Evolutionary conservation across 2,888 invertebrate genomes (phyloP), one percentile per base, ranked within the genome.

Genomic region (Brachypalpus laphriformis): DNA sequence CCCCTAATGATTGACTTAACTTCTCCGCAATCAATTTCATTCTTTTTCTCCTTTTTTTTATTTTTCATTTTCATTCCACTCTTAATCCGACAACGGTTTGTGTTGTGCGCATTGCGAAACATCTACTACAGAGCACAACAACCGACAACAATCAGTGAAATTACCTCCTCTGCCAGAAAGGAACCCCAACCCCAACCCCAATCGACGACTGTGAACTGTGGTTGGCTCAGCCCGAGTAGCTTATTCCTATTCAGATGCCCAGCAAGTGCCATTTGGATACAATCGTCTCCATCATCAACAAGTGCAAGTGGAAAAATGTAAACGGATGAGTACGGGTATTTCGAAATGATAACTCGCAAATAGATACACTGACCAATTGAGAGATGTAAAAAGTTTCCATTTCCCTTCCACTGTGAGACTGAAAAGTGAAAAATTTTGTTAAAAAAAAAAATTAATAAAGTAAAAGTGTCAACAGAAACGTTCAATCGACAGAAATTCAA

Each of bases 261-360:
- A 75, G 81, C 75, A 70, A 85, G 65, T 76, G 70, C 42, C 81
- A 61, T 83, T 70, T 80, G 70, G 80, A 83, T 68, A 80, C 68
- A 74, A 83, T 28, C 74, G 75, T 81, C 75, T 49, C 68, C 81
- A 76, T 81, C 81, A 71, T 81, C 85, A 85, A 85, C 85, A 81
- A 85, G 80, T 85, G 75, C 80, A 85, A 85, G 81, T 85, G 85
- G 85, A 85, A 85, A 80, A 70, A 85, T 85, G 85, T 85, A 71
- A 85, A 76, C 85, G 85, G 85, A 65, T 85, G 70, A 85, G 65
- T 66, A 57, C 71, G 80, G 63, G 42, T 63, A 65, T 31, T 59
- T 82, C 47, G 51, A 74, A 68, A 81, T 81, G 81, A 81, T 76
- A 71, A 76, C 57, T 65, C 85, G 65, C 75, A 71, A 80, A 65